Evolutionary conservation across 2,113 vertebrate species (phyloP), one percentile per base, ranked within the genome.

Genomic region (Perca flavescens): DNA sequence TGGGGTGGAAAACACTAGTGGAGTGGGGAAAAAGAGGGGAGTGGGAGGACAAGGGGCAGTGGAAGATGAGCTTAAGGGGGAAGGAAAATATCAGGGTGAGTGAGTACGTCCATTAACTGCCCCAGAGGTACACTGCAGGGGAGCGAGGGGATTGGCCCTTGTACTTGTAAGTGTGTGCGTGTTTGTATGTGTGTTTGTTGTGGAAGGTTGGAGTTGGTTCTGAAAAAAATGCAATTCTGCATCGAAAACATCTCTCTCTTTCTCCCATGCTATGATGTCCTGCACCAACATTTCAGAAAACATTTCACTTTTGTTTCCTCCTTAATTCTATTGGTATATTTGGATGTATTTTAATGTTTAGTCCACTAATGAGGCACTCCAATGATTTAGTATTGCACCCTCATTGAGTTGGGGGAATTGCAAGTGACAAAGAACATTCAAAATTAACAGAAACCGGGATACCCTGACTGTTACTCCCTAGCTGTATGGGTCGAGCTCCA

Each of bases 81-180:
- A 62, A 65, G 83, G 79, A 64, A 70, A 75, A 82, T 88, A 89
- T 90, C 85, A 80, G 84, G 88, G 77, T 86, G 86, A 92, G 88
- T 86, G 88, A 91, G 80, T 84, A 49, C 53, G 64, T 91, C 90
- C 93, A 93, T 94, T 91, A 94, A 87, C 83, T 76, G 75, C 79
- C 89, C 87, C 67, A 79, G 65, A 87, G 91, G 84, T 75, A 47
- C 54, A 64, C 84, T 69, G 49, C 77, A 50, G 78, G 86, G 77
- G 43, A 56, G 31, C 36, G 22, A 21, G 52, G 65, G 85, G 78
- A 80, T 72, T 74, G 69, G 73, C 46, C 62, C 74, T 77, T 77
- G 80, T 56, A 66, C 75, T 64, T 66, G 67, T 61, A 80, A 85
- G 65, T 71, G 81, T 82, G 67, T 77, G 67, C 31, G 64, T 77